A percentile compares a stretch with the other conserved stretches of the same genome.
Evolutionary conservation across 1,140 invertebrate genomes (phyloP).

Genomic region (Drosophila carrolli): DNA sequence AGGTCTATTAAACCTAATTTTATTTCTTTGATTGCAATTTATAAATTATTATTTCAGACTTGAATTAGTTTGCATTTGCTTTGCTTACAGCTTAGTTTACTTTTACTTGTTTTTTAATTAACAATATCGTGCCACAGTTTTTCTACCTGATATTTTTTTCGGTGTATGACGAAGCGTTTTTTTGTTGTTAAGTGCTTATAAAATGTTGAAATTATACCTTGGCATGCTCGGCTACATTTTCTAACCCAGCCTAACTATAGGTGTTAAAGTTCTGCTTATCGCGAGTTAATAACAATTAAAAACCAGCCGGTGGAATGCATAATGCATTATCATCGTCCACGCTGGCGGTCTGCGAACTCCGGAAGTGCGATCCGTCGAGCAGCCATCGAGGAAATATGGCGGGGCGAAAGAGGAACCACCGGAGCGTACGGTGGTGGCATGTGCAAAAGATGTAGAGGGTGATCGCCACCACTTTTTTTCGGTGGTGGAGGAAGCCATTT

Average conservation of each 20-base stretch:
- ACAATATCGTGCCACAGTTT: neutral
- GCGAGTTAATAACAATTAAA: slow-evolving; percentile 69
- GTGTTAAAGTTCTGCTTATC: slow-evolving; percentile 80
- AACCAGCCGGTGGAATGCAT: slow-evolving; percentile 61
- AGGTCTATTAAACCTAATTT: too few species aligned
- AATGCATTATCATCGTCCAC: slow-evolving; percentile 73
- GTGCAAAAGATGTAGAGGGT: slow-evolving; percentile 31
- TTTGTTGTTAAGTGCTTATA: slow-evolving; percentile 68
- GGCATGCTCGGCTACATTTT: slow-evolving; percentile 59
- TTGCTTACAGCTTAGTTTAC: too few species aligned
- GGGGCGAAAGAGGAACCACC: slow-evolving; percentile 30
- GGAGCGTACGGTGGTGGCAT: slow-evolving; percentile 51
- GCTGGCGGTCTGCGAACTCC: slow-evolving; percentile 56
- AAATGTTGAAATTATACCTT: slow-evolving; percentile 73
- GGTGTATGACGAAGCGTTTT: slow-evolving; percentile 33
- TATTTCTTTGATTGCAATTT: too few species aligned
- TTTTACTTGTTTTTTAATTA: neutral
- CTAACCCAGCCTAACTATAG: slow-evolving; percentile 31
- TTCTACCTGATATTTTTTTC: slow-evolving; percentile 15
- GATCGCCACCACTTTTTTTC: slow-evolving; percentile 14
- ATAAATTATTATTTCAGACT: too few species aligned
- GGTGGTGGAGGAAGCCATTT: slow-evolving; percentile 36
- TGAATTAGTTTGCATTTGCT: too few species aligned
- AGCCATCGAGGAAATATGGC: slow-evolving; percentile 56
- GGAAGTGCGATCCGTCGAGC: slow-evolving; percentile 64